phyloP scores from a whole-genome alignment of 2,888 invertebrate genomes.

The Perizoma affinitatum region DNA sequence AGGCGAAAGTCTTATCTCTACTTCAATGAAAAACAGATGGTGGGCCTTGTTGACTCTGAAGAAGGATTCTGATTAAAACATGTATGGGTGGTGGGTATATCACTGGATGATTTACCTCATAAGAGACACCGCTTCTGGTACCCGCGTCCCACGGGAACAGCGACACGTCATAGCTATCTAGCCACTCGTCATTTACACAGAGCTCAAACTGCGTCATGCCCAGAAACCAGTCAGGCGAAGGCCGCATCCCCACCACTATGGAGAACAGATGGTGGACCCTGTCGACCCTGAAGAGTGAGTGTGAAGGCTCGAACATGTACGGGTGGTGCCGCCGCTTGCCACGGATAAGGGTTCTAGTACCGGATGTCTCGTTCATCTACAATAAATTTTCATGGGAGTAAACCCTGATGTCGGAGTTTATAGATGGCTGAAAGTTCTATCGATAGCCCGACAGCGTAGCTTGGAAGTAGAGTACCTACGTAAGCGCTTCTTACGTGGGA shows the following conservation, averaged over 20 bases:
- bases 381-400: no score
- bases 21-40: no score
- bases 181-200: constrained; percentile 64
- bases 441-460: no score
- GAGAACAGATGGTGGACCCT: constrained; percentile 72
- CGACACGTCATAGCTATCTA: constrained; percentile 54
- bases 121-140: constrained; percentile 70
- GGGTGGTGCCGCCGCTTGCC: constrained; percentile 72
- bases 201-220: constrained; percentile 71
- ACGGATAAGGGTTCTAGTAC: constrained; percentile 70
- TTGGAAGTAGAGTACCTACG: no score
- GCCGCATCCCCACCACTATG: constrained; percentile 67
- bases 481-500: no score
- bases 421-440: no score
- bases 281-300: constrained; percentile 72
- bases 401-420: no score
- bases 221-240: constrained; percentile 78
- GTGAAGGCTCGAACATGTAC: constrained; percentile 68
- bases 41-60: no score
- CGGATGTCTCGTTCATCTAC: constrained; percentile 59
- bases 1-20: no score
- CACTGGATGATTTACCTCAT: constrained; percentile 56
- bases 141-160: constrained; percentile 78
- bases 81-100: no score
- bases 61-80: no score